Evolutionary conservation across 2,797 vertebrate genomes (phyloP).

Genomic region (Chaenodraco wilsoni): DNA sequence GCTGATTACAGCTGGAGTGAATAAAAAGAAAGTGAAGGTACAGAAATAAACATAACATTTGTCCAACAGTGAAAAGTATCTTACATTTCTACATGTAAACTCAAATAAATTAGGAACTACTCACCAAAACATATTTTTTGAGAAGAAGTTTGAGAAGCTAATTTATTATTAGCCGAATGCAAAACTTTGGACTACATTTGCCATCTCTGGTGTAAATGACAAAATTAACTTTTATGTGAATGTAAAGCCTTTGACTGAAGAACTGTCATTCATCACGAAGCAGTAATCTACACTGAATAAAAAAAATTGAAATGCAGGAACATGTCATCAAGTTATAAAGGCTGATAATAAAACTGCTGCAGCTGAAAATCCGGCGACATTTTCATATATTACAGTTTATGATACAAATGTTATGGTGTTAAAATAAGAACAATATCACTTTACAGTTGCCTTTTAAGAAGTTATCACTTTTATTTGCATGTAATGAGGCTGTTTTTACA

Average conservation of each 20-base stretch:
- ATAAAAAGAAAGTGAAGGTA: background rate
- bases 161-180: background rate
- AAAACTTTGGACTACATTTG: background rate
- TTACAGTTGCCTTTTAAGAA: conserved; percentile 15
- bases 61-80: too few relatives aligned
- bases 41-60: too few relatives aligned
- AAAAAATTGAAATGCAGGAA: conserved; percentile 28
- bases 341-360: conserved; percentile 32
- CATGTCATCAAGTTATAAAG: conserved; percentile 26
- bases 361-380: conserved; percentile 24
- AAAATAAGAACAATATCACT: conserved; percentile 7
- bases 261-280: conserved; percentile 6
- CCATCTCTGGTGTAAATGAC: conserved; percentile 25
- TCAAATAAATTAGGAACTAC: too few relatives aligned
- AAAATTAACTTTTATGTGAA: background rate
- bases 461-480: background rate
- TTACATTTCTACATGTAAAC: too few relatives aligned
- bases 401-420: conserved; percentile 41
- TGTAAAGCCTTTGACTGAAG: conserved; percentile 6
- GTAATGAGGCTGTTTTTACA: background rate
- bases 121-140: too few relatives aligned
- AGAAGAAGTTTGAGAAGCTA: too few relatives aligned
- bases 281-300: conserved; percentile 34
- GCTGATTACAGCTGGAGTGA: background rate
- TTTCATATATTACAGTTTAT: conserved; percentile 49